Evolutionary conservation across 2,888 invertebrate species (phyloP).

Genomic region (Glaucopsyche alexis): DNA sequence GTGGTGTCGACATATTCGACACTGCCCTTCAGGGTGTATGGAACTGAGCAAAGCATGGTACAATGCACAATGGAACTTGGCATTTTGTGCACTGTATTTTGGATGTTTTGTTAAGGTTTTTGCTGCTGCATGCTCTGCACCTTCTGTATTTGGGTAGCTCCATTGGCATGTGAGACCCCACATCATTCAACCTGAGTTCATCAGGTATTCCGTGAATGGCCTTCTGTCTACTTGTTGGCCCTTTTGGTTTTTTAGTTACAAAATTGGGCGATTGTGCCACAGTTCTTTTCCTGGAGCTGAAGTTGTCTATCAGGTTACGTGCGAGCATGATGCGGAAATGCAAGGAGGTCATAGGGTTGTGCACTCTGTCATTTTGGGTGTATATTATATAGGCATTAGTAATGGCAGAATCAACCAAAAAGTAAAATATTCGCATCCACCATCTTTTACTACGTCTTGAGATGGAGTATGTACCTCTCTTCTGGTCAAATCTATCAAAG

Average conservation of each 20-base stretch:
- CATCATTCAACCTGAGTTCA: slow-evolving; percentile 10
- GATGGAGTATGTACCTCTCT: slow-evolving; percentile 37
- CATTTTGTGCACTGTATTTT: slow-evolving; percentile 33
- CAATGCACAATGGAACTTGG: slow-evolving; percentile 31
- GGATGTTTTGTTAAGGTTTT: slow-evolving; percentile 8
- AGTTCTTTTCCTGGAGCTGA: slow-evolving; percentile 19
- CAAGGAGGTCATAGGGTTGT: slow-evolving; percentile 30
- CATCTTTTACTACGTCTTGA: slow-evolving; percentile 35
- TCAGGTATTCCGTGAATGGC: background rate
- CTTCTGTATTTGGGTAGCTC: slow-evolving; percentile 3
- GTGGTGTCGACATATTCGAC: slow-evolving; percentile 17
- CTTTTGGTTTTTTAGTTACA: slow-evolving; percentile 1
- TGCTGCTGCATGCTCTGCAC: slow-evolving; percentile 29
- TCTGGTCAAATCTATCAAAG: slow-evolving; percentile 37
- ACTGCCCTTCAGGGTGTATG: slow-evolving; percentile 25
- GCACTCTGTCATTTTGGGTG: slow-evolving; percentile 24
- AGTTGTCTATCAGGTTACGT: background rate
- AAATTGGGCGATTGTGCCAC: background rate
- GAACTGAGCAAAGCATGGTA: slow-evolving; percentile 33
- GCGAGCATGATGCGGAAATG: slow-evolving; percentile 34
- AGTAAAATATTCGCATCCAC: slow-evolving; percentile 40
- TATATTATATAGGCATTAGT: slow-evolving; percentile 35
- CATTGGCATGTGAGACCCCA: slow-evolving; percentile 25
- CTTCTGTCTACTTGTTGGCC: background rate
- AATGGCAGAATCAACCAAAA: slow-evolving; percentile 38